Evolutionary conservation across 2,113 vertebrate genomes (phyloP).

Genomic region (Mellivora capensis): DNA sequence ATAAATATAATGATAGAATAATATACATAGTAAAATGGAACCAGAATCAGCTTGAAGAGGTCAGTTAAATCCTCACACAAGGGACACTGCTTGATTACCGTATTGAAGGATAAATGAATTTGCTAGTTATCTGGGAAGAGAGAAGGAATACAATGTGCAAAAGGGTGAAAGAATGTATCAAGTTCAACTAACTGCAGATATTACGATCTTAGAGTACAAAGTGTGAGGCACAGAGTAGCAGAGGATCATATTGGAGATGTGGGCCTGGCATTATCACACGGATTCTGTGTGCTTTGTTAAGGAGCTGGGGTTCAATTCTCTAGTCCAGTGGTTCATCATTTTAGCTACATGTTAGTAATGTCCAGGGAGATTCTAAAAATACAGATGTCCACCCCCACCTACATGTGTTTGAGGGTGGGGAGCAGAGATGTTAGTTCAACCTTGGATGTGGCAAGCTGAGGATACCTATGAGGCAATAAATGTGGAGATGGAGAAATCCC

Average conservation of each 20-base stretch:
- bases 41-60: background rate
- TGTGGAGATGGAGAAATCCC: background rate
- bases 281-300: background rate
- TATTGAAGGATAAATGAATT: background rate
- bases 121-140: background rate
- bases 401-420: background rate
- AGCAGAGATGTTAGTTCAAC: background rate
- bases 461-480: background rate
- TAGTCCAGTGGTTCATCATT: background rate
- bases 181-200: background rate
- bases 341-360: background rate
- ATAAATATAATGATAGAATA: background rate
- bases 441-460: background rate
- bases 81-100: background rate
- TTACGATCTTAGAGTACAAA: background rate
- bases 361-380: background rate
- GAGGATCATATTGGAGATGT: background rate
- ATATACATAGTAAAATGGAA: background rate
- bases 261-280: background rate
- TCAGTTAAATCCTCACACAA: background rate
- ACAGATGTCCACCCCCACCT: background rate
- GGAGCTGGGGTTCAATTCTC: background rate
- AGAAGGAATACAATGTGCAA: background rate
- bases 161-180: background rate
- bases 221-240: background rate